Base-by-base conservation (phyloP, 23 tunicate species). In the Pegea sp. region DNA sequence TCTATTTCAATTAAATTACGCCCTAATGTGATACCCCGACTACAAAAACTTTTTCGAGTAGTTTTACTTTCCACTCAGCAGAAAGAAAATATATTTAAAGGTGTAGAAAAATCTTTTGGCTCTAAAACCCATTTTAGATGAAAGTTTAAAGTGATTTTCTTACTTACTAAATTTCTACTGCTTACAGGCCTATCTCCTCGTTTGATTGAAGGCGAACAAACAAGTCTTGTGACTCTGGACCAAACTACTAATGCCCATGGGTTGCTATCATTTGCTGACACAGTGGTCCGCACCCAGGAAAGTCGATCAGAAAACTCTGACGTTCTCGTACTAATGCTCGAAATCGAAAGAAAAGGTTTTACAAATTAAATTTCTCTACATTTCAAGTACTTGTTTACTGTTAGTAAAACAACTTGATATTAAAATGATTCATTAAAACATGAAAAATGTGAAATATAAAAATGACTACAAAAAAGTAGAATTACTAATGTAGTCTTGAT, bases 241-340 rank as follows among this genome's bases (percentile, higher is more conserved):
- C 78, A 70, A 65, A 57, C 72, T n/a, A 49, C 20, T 16, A 65
- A 79, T 38, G 92, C 78, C 3, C 73, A 43, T 21, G 92, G 92
- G 2, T 44, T 64, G 23, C 23, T 79, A 50, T 54, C 64, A 11
- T 79, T 79, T 44, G 56, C 30, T 26, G 60, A 64, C 6, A 54
- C 55, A 31, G 62, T 42, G 26, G 44, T 70, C 1, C 13, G 48
- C 8, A 53, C 76, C 24, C 48, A 25, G 16, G 92, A 79, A 55
- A 53, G 42, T 48, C 22, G 58, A 3, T 22, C 28, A 29, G 92
- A 79, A 33, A 69, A 64, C 8, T 58, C 78, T 8, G 44, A 53
- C 43, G 69, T 70, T 28, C 33, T 38, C 28, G 56, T 79, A 19
- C 30, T 60, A 23, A 64, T 79, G 92, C 48, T 71, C 4, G 51